Percentiles rank a stretch among this genome's conserved stretches.
Evolutionary conservation across 2,113 vertebrate genomes (phyloP).

Genomic region (Albula glossodonta): DNA sequence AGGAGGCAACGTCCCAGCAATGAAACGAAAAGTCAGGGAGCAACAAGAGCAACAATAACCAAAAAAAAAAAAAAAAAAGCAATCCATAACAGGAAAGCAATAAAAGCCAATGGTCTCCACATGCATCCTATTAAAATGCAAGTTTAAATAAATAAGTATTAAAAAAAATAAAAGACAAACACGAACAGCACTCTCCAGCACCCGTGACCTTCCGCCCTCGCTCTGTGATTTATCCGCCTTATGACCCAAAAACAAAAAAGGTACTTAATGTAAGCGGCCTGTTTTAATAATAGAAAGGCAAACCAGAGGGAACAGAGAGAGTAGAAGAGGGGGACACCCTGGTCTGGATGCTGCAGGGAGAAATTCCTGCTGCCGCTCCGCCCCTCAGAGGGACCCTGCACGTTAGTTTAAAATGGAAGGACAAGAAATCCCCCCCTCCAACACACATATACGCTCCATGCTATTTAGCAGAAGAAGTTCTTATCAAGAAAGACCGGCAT

Average conservation of each 20-base stretch:
- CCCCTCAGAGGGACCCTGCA: neutral
- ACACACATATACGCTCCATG: too few species aligned
- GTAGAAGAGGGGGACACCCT: neutral
- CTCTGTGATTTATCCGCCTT: neutral
- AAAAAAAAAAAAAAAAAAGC: neutral
- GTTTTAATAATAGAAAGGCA: neutral
- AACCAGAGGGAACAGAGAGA: neutral
- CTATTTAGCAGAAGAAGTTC: too few species aligned
- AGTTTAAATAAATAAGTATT: neutral
- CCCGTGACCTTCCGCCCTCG: neutral
- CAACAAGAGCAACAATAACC: too few species aligned
- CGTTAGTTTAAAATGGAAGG: neutral
- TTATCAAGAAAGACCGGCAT: too few species aligned
- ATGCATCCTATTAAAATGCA: constrained; percentile 8
- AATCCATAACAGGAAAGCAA: neutral
- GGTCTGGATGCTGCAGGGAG: neutral
- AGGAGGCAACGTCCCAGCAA: neutral
- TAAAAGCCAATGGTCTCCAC: neutral
- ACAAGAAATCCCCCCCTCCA: neutral
- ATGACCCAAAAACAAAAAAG: neutral
- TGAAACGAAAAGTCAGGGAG: neutral
- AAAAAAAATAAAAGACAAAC: neutral
- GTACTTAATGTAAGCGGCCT: neutral
- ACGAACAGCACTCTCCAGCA: neutral
- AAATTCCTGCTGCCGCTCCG: neutral